These are phyloP conservation scores for Acanthosepion lycidas DNA, from an alignment of 2,888 invertebrate genomes.

Conservation along the genomic window DNA sequence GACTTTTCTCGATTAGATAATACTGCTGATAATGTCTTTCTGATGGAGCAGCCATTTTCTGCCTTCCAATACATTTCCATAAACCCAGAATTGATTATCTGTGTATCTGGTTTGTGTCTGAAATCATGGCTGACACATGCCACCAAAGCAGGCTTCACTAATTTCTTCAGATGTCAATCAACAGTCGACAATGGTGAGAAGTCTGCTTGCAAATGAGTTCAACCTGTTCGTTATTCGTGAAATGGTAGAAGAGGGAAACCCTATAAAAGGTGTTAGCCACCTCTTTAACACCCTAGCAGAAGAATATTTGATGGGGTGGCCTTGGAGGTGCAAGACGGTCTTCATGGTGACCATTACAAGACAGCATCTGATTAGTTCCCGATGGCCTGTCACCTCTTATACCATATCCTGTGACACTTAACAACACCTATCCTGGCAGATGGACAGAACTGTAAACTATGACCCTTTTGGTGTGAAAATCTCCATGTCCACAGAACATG, in stretches of 20 bases:
- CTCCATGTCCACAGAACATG: background rate
- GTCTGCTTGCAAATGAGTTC: conserved; percentile 6
- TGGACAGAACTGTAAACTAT: background rate
- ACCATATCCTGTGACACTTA: background rate
- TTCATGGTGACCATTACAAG: background rate
- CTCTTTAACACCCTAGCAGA: background rate
- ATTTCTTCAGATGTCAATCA: conserved; percentile 20
- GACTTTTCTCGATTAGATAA: background rate
- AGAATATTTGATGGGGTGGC: background rate
- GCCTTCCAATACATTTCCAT: background rate
- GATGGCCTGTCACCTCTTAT: conserved; percentile 6
- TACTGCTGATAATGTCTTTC: background rate
- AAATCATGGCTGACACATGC: conserved; percentile 33
- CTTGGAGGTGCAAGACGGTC: background rate
- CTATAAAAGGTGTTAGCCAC: conserved; percentile 33
- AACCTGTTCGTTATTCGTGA: background rate
- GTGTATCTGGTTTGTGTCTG: background rate
- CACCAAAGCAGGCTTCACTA: conserved; percentile 17
- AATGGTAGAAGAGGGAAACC: background rate
- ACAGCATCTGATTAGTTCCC: background rate
- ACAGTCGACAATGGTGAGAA: background rate
- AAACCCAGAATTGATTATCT: background rate
- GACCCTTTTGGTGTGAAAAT: background rate
- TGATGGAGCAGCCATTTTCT: background rate
- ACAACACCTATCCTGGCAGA: background rate